Evolutionary conservation across 2,113 vertebrate genomes (phyloP), one percentile per base, ranked within the genome.

Genomic region (Chaetops frenatus): DNA sequence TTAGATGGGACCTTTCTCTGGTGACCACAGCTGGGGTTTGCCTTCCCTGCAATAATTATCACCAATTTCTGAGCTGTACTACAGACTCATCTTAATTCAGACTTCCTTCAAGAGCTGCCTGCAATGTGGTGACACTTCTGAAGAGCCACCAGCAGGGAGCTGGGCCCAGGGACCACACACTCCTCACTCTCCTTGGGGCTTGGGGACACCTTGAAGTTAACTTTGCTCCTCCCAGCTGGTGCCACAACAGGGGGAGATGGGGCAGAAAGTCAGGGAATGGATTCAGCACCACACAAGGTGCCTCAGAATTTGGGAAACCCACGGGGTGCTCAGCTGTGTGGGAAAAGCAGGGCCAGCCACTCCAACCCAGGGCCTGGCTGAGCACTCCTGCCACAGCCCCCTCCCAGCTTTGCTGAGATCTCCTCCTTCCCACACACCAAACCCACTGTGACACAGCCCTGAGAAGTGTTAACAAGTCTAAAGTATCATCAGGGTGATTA

Each of bases 401-500:
- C 36, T 21, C 70, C 36, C 31, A 4, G 67, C 51, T 23, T 11
- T 8, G 22, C 85, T 51, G 35, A 11, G 54, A 19, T 21, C 42
- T 14, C 81, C 33, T 56, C 48, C 85, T 23, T 31, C 10, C 48
- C 78, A 33, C 6, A 1, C 24, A 19, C 67, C 64, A 67, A 88
- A 83, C 10, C 7, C 80, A 22, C 1, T n/a, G 48, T 56, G 85
- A 47, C 7, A 20, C 1, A 3, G 71, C 48, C 76, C 74, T 42
- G 50, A 71, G 72, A 4, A 58, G 47, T 47, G 78, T 10, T 50
- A 91, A 81, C 79, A 57, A 91, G 81, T 8, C 74, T 80, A 33
- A 80, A 94, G 62, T n/a, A 91, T n/a, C 94, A 86, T 60, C 84
- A n/a, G 56, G 23, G 64, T 96, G 94, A 94, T 92, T 58, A 94